A percentile compares a stretch with the other conserved stretches of the same genome.
Conservation (phyloP, 2,797 vertebrate genomes). For the Oreochromis mossambicus region DNA sequence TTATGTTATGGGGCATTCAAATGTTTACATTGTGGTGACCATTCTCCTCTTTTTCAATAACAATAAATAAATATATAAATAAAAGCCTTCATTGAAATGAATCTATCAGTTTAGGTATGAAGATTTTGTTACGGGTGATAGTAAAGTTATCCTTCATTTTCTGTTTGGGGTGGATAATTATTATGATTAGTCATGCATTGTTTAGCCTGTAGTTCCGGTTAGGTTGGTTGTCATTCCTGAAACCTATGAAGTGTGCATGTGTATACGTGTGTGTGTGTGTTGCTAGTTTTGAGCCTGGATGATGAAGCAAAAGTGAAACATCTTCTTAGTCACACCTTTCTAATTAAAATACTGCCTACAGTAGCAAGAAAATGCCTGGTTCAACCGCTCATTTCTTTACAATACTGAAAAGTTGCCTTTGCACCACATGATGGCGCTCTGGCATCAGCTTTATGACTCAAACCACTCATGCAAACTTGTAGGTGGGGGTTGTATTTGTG, state of each 20-base stretch:
- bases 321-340: conserved; percentile 4
- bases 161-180: not conserved
- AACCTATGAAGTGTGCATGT: not conserved
- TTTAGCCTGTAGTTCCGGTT: not conserved
- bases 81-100: not conserved
- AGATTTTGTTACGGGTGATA: not conserved
- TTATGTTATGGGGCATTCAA: not conserved
- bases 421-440: conserved; percentile 40
- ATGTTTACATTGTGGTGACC: not conserved
- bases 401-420: not conserved
- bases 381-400: not conserved
- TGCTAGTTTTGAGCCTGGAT: not conserved
- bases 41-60: not conserved
- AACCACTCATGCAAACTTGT: not conserved
- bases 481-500: conserved; percentile 41
- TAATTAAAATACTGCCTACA: not conserved
- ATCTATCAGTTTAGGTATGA: not conserved
- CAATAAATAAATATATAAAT: not conserved
- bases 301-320: not conserved
- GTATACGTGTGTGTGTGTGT: not conserved
- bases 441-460: not conserved
- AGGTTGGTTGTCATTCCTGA: not conserved
- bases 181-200: not conserved
- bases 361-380: not conserved
- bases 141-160: not conserved